Conservation (phyloP, 2,797 vertebrate species). For the Molossus alvarezi region DNA sequence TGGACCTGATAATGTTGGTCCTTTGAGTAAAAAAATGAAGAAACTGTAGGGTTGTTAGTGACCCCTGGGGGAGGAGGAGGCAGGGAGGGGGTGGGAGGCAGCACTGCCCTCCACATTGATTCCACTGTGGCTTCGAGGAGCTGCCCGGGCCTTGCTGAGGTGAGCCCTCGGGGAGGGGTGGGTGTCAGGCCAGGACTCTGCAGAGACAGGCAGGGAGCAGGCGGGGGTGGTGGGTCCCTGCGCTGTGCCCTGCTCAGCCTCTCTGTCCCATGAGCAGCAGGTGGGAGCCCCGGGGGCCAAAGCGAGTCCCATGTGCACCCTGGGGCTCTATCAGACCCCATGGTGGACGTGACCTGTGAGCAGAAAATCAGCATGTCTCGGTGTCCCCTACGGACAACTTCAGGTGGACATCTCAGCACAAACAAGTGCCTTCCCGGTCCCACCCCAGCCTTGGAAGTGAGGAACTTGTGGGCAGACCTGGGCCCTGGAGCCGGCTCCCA, state of each 20-base stretch:
- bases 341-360: accelerated
- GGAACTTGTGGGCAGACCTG: not conserved
- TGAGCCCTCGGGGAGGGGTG: not conserved
- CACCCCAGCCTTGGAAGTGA: accelerated
- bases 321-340: accelerated
- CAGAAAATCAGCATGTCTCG: not conserved
- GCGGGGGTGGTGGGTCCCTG: accelerated
- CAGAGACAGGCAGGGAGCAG: not conserved
- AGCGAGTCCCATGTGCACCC: accelerated
- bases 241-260: not conserved
- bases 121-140: not conserved
- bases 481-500: not conserved
- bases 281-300: not conserved
- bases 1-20: not conserved
- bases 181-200: not conserved
- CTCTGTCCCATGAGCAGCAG: not conserved
- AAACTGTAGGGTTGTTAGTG: not conserved
- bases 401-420: too few species aligned
- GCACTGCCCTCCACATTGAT: not conserved
- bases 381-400: accelerated
- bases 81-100: not conserved
- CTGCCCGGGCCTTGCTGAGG: not conserved
- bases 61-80: not conserved
- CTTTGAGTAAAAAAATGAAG: not conserved
- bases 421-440: accelerated